These are phyloP conservation scores for Chrysina gloriosa DNA, from an alignment of 2,888 invertebrate genomes.

Conservation along the genomic window DNA sequence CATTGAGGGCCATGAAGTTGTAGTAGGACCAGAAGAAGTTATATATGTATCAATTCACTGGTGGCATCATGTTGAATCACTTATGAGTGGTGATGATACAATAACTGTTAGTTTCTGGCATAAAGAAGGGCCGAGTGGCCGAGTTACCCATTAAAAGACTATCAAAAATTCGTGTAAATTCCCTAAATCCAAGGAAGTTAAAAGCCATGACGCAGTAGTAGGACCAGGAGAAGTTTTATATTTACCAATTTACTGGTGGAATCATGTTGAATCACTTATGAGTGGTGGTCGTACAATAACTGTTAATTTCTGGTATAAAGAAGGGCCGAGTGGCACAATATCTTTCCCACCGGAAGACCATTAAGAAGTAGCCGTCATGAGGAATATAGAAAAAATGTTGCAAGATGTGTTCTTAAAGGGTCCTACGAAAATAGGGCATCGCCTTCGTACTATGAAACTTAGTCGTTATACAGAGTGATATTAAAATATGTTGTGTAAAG, in stretches of 20 bases:
- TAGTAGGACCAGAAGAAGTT: conserved; percentile 73
- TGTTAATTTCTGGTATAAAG: conserved; percentile 77
- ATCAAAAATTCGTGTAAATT: conserved; percentile 72
- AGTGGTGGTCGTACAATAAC: conserved; percentile 70
- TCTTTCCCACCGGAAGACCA: conserved; percentile 71
- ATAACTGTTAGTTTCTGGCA: conserved; percentile 77
- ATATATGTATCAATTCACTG: conserved; percentile 75
- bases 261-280: conserved; percentile 73
- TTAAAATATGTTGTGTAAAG: conserved; percentile 10
- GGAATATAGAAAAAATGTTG: conserved; percentile 77
- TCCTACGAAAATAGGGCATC: conserved; percentile 69
- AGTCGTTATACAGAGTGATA: conserved; percentile 67
- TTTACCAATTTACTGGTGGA: conserved; percentile 78
- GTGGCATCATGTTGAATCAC: conserved; percentile 77
- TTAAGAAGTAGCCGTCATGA: conserved; percentile 74
- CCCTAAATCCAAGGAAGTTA: conserved; percentile 69
- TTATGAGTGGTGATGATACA: conserved; percentile 69
- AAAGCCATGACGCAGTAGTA: conserved; percentile 70
- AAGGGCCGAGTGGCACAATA: conserved; percentile 66
- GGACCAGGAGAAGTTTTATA: conserved; percentile 74
- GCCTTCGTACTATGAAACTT: conserved; percentile 68
- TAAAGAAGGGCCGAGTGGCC: conserved; percentile 69
- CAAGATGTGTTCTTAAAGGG: conserved; percentile 72
- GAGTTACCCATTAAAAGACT: conserved; percentile 70
- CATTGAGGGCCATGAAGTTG: conserved; percentile 68